phyloP scores from a whole-genome alignment of 2,888 invertebrate genomes.

The Drosophila prostipennis region DNA sequence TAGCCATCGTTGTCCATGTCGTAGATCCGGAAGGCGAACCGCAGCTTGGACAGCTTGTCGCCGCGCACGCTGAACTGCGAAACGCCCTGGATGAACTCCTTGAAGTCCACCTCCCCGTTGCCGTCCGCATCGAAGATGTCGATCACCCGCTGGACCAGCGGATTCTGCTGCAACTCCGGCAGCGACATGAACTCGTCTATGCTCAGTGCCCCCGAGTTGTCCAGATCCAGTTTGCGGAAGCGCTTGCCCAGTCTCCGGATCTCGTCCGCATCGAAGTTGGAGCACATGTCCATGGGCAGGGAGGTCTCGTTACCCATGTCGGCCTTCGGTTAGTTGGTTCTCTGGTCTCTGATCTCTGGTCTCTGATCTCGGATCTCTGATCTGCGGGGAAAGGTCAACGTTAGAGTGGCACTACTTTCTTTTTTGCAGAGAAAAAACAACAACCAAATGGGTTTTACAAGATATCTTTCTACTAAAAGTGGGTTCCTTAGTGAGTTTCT shows the following conservation, averaged over 20 bases:
- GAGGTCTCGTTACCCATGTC: constrained; percentile 68
- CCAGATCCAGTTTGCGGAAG: constrained; percentile 99
- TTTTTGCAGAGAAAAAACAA: neutral
- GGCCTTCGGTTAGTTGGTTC: neutral
- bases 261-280: constrained; percentile 96
- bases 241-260: constrained; percentile 99
- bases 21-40: constrained; percentile 99
- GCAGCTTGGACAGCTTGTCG: constrained; percentile 98
- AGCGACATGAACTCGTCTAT: constrained; percentile 99
- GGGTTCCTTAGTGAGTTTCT: no score
- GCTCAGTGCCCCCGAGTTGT: constrained; percentile 99
- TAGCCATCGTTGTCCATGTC: constrained; percentile 99
- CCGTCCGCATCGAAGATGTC: constrained; percentile 99
- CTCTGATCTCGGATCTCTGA: no score
- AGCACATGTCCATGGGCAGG: constrained; percentile 72
- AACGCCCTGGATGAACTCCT: constrained; percentile 99
- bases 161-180: constrained; percentile 99
- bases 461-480: no score
- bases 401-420: neutral
- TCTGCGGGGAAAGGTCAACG: neutral
- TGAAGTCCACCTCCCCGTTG: constrained; percentile 96
- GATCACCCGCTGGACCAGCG: constrained; percentile 99
- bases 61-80: constrained; percentile 99
- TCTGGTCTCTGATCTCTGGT: constrained; percentile 2
- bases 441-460: neutral